These are phyloP conservation scores for Drosophila ercepeae DNA, from an alignment of 1,140 invertebrate species.

Conservation along the genomic window DNA sequence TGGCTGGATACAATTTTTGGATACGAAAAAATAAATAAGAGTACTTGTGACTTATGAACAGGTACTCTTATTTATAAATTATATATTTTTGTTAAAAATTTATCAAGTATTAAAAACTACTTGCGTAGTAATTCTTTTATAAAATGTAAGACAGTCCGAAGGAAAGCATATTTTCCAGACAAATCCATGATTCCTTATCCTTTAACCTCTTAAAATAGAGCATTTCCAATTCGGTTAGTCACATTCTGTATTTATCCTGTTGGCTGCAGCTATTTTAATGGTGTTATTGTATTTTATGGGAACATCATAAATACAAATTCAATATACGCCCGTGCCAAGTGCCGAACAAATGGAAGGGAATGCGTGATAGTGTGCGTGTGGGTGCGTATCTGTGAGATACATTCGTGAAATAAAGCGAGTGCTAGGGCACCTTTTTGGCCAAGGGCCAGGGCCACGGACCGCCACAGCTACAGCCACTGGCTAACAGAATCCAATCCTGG, in stretches of 20 bases:
- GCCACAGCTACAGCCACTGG: neutral
- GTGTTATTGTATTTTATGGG: constrained; percentile 80
- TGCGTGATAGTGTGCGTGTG: constrained; percentile 2
- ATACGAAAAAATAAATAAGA: neutral
- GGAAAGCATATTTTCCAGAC: no score
- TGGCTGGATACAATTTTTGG: neutral
- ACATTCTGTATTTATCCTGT: neutral
- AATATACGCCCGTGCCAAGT: constrained; percentile 61
- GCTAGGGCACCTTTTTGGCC: constrained; percentile 26
- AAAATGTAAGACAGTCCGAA: no score
- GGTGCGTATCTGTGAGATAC: constrained; percentile 40
- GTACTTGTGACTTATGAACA: neutral
- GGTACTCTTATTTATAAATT: neutral
- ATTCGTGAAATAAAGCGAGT: constrained; percentile 32
- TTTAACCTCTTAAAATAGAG: no score
- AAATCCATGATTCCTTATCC: no score
- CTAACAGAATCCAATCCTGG: neutral
- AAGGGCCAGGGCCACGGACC: constrained; percentile 41
- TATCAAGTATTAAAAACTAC: no score
- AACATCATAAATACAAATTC: constrained; percentile 80
- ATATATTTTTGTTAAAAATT: no score
- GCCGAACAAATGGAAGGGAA: constrained; percentile 9
- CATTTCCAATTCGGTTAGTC: neutral
- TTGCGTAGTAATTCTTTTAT: no score
- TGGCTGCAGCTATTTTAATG: constrained; percentile 71